Base-by-base conservation (phyloP, 92 coral and sea anemone genomes). In the Pocillopora grandis region DNA sequence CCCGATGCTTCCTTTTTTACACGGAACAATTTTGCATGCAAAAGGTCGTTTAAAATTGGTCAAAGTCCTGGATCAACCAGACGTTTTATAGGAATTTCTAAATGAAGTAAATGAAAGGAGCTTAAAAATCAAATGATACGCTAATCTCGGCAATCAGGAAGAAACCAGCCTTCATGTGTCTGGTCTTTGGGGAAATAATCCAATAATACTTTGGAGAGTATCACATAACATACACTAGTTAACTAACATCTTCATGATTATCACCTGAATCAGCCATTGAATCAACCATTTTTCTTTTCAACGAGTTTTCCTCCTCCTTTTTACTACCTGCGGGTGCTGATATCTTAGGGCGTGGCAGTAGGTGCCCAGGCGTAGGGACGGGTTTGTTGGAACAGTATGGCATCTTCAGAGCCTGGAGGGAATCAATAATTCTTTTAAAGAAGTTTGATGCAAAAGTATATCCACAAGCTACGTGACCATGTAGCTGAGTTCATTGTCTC, bases 301-400 rank as follows among this genome's bases (percentile, higher is more conserved):
- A 80, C 7, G 98, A 83, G 33, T 71, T 92, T 78, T 96, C 95
- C 21, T 92, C 98, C 64, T 84, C 91, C 49, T 88, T 91, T 68
- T 70, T 88, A 17, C 75, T 82, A 8, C n/a, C 87, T 13, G 61
- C 88, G 20, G 89, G 65, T 10, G 86, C 91, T 23, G 83, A 63
- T 74, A 67, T 76, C 84, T 92, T 94, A 2, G 98, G 98, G 36
- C 91, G 88, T 64, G 98, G 98, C 13, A 96, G 80, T 58, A 90
- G 65, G 42, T 94, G 90, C 2, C 94, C 93, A 1, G 98, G 98
- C 19, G 98, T 96, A 19, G 98, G 98, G 0, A 95, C 92, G 0
- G 98, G 98, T 36, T 96, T 96, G 90, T 96, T 96, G 52, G 98
- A 92, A 76, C 91, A 96, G 88, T 96, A 96, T 4, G 98, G 95